phyloP scores from a whole-genome alignment of 2,888 invertebrate species.

The Eucera pruinosa region DNA sequence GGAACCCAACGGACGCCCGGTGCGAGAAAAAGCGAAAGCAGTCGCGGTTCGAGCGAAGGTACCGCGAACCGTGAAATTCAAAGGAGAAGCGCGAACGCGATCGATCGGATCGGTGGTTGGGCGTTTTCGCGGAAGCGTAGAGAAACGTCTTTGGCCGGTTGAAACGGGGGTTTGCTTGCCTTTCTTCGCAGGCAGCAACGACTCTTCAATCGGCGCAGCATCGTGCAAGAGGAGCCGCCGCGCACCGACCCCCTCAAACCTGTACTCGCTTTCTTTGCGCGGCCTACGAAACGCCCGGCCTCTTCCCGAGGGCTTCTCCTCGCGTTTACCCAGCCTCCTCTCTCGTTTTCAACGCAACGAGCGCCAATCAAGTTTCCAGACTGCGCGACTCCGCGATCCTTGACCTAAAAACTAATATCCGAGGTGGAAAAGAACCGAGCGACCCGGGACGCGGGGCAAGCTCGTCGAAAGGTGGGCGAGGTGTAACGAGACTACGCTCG shows the following conservation, averaged over 20 bases:
- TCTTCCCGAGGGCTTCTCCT: slow-evolving; percentile 24
- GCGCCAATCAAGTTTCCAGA: slow-evolving; percentile 33
- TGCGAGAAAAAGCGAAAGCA: too few species aligned
- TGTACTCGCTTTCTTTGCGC: slow-evolving; percentile 2
- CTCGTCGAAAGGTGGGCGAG: slow-evolving; percentile 51
- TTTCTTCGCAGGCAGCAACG: background rate
- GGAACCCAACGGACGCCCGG: too few species aligned
- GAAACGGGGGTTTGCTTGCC: background rate
- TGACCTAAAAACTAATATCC: slow-evolving; percentile 61
- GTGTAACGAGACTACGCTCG: slow-evolving; percentile 57
- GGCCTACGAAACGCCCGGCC: slow-evolving; percentile 10
- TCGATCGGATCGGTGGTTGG: slow-evolving; percentile 11
- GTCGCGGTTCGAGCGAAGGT: background rate
- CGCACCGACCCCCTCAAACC: too few species aligned
- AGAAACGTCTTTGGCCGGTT: slow-evolving; percentile 14
- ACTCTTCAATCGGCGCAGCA: slow-evolving; percentile 36
- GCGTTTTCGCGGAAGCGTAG: background rate
- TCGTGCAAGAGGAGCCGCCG: slow-evolving; percentile 1
- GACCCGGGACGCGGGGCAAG: slow-evolving; percentile 1
- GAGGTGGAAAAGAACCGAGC: slow-evolving; percentile 30
- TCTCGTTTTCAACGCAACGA: slow-evolving; percentile 34
- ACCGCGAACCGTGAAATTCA: background rate
- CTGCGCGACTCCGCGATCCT: slow-evolving; percentile 51
- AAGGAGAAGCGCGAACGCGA: background rate
- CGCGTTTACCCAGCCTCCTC: slow-evolving; percentile 31